Evolutionary conservation across 2,888 invertebrate genomes (phyloP).

Genomic region (Aradus depressus): DNA sequence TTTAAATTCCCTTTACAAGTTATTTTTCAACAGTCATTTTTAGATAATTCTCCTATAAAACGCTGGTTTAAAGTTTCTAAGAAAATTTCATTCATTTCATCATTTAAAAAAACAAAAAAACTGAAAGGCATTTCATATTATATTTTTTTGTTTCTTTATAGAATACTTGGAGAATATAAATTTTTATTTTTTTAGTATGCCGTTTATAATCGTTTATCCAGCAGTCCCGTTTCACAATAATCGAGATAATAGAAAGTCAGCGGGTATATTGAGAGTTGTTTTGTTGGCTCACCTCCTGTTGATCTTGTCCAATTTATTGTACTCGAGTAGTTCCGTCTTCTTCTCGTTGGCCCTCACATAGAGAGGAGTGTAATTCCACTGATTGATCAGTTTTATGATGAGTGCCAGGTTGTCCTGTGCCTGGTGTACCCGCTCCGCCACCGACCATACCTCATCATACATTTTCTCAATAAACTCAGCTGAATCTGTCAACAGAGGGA

Average conservation of each 20-base stretch:
- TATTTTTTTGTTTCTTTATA: no score
- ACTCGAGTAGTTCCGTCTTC: conserved; percentile 45
- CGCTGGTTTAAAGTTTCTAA: no score
- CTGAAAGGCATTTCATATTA: no score
- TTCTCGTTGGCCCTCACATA: conserved; percentile 61
- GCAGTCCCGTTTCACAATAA: no score
- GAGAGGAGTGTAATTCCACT: conserved; percentile 64
- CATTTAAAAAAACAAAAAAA: no score
- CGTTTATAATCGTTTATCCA: no score
- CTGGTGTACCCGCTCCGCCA: conserved; percentile 55
- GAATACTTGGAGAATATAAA: no score
- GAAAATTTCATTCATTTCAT: no score
- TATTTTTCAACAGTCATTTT: no score
- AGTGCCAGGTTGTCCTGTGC: conserved; percentile 55
- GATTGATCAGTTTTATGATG: conserved; percentile 46
- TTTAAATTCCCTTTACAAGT: no score
- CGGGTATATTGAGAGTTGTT: neutral
- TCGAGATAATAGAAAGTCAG: neutral
- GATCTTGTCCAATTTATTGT: conserved; percentile 41
- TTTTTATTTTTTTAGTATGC: no score
- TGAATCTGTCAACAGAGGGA: conserved; percentile 2
- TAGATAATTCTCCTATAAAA: no score
- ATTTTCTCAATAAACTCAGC: conserved; percentile 45
- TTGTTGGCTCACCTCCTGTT: conserved; percentile 36
- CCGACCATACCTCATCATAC: conserved; percentile 52